phyloP scores from a whole-genome alignment of 2,797 vertebrate genomes.

The Xenops minutus region DNA sequence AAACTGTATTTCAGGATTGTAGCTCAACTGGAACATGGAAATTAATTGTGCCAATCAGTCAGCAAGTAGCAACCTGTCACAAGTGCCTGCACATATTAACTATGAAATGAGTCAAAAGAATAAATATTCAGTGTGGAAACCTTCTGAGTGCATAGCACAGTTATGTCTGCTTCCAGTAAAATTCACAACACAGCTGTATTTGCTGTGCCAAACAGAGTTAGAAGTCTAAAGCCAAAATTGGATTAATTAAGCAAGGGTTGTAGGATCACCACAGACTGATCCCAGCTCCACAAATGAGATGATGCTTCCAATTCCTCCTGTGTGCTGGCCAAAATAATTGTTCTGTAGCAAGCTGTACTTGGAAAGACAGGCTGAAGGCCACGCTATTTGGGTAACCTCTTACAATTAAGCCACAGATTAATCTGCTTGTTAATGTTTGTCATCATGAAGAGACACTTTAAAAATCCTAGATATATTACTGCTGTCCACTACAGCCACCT shows the following conservation, averaged over 20 bases:
- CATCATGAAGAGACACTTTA: neutral
- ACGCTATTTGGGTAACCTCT: conserved; percentile 13
- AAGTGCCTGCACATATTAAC: conserved; percentile 42
- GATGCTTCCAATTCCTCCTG: neutral
- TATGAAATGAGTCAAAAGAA: conserved; percentile 45
- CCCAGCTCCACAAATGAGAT: conserved; percentile 6
- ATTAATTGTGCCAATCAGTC: conserved; percentile 60
- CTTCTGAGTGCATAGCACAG: neutral
- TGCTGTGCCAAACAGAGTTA: conserved; percentile 1
- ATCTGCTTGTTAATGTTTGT: conserved; percentile 33
- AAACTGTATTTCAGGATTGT: conserved; percentile 8
- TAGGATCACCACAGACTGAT: conserved; percentile 22
- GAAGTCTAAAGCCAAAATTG: conserved; percentile 35
- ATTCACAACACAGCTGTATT: conserved; percentile 11
- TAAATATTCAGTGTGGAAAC: conserved; percentile 27
- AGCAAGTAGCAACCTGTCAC: conserved; percentile 38
- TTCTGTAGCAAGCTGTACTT: neutral
- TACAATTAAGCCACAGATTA: neutral
- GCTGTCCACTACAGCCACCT: neutral
- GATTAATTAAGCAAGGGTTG: conserved; percentile 36
- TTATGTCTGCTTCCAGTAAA: neutral
- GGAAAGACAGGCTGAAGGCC: neutral
- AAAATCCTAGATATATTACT: neutral
- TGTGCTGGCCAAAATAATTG: neutral
- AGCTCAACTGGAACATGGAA: conserved; percentile 43